Evolutionary conservation across 2,888 invertebrate genomes (phyloP), one percentile per base, ranked within the genome.

Genomic region (Ctenicera cuprea): DNA sequence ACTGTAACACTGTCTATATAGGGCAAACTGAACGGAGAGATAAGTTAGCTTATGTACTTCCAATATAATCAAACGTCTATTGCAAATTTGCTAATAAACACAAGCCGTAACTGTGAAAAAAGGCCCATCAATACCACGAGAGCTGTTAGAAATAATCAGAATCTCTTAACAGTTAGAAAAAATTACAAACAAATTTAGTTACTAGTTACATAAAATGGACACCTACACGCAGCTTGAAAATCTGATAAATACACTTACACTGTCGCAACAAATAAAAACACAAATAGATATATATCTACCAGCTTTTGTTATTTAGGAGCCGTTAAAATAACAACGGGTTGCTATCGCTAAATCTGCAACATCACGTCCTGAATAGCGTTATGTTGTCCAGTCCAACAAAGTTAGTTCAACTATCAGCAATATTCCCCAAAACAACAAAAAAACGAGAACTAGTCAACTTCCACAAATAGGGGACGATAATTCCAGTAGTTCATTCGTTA

Each of bases 271-370:
- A 22, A 50, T 22, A 50, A 16, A 43, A 50, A 11, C 54, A 54
- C 54, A 54, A 30, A 22, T 33, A 54, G 30, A 54, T 54, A 30
- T 14, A 54, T 54, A 12, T 50, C 30, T 14, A 14, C 14, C 14
- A 43, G 14, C 26, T 59, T 68, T 61, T 48, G 57, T 68, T 57
- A 59, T 43, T 61, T 68, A 37, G 61, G 68, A 33, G 18, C 41
- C 38, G 54, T 67, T 67, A 67, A 67, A 67, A 67, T 43, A 67
- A 41, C 57, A 30, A 68, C 38, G 68, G 37, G 33, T 33, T 37
- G 48, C 26, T 67, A 68, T 61, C 26, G 2, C 68, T 9, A 68
- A 61, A 68, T 68, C 68, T 68, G 57, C 57, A 45, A 61, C 41
- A 61, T 68, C 68, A 68, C 68, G 37, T 50, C 68, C 37, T 61